Evolutionary conservation across 2,888 invertebrate genomes (phyloP), one percentile per base, ranked within the genome.

Genomic region (Nomada ruficornis): DNA sequence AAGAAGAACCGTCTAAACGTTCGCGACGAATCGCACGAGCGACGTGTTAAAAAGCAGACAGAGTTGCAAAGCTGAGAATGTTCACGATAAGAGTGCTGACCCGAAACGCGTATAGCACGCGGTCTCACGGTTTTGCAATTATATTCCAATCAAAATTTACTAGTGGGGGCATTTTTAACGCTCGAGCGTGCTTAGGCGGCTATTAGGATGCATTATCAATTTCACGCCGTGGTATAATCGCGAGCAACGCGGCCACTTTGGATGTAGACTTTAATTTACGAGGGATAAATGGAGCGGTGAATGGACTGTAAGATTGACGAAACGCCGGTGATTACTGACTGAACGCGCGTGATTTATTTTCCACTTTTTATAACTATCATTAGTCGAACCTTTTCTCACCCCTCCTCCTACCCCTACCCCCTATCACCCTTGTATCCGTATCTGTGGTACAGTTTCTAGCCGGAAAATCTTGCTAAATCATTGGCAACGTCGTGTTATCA

Each of bases 201-300:
- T 82, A 85, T 84, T 84, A 84, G 60, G 79, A 65, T 76, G 77
- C 78, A 85, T 85, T 85, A 85, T 85, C 84, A 84, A 85, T 85
- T 85, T 85, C 85, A 85, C 85, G 85, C 70, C 79, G 77, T 60
- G 82, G 79, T 82, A 75, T 84, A 84, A 85, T 85, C 85, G 82
- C 85, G 84, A 84, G 82, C 79, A 84, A 63, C 78, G 64, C 69
- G 57, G 76, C 67, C 74, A 71, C 82, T 84, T 76, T 79, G 64
- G 76, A 75, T 83, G 77, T 83, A 80, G 82, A 83, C 84, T 73
- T 85, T 85, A 82, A 85, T 84, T 85, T 85, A 84, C 84, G 82
- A 79, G 77, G 82, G 79, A 84, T 84, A 82, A 84, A 85, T 84
- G 78, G 84, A 79, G 84, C 83, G 83, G 83, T 75, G 82, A 83